Conservation (phyloP, 1,140 invertebrate species). For the Microvelia longipes region DNA sequence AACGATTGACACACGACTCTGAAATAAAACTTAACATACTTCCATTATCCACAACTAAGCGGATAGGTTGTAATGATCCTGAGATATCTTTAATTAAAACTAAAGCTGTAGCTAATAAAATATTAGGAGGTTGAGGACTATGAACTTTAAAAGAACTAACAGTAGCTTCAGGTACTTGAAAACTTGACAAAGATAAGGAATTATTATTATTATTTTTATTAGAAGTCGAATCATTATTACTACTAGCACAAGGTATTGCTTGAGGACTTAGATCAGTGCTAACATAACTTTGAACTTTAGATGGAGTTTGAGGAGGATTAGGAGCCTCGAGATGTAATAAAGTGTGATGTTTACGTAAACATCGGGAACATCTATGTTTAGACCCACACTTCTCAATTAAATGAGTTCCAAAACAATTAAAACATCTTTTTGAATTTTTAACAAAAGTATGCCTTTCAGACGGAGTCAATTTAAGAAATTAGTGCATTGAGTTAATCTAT, state of each 20-base stretch:
- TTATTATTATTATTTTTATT: too few relatives aligned
- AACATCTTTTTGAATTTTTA: neutral
- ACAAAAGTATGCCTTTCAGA: neutral
- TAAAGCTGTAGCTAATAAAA: neutral
- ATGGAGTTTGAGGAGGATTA: neutral
- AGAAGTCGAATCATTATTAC: too few relatives aligned
- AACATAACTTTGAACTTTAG: too few relatives aligned
- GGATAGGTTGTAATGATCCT: neutral
- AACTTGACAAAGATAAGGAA: too few relatives aligned
- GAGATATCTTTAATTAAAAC: neutral
- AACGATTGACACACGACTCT: neutral
- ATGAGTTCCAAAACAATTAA: neutral
- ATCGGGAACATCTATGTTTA: neutral
- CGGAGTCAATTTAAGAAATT: neutral
- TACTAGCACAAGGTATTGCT: too few relatives aligned
- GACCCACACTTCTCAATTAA: neutral
- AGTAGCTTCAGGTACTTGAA: too few relatives aligned
- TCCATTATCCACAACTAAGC: neutral
- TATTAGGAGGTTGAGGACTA: too few relatives aligned
- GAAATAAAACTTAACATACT: neutral
- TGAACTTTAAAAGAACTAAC: too few relatives aligned
- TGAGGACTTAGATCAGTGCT: too few relatives aligned
- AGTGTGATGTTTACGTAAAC: neutral
- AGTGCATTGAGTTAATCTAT: neutral
- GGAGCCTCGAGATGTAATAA: neutral